Conservation (phyloP, 37 sponge, comb jelly and placozoan species). For the Cladorhizidae sp. region DNA sequence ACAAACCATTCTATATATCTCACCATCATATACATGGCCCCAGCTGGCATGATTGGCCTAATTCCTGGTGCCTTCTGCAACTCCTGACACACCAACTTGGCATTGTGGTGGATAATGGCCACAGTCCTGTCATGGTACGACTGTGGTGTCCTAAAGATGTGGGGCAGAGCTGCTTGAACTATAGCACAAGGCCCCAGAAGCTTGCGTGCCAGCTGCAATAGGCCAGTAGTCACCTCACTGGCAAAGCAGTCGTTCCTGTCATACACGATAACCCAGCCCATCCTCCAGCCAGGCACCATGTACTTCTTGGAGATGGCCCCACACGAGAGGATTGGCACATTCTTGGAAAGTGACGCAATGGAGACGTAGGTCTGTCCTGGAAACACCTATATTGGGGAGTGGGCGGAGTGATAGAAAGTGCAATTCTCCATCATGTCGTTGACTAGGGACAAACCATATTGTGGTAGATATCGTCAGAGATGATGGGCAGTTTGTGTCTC, state of each 20-base stretch:
- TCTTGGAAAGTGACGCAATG: constrained; percentile 48
- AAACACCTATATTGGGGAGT: neutral
- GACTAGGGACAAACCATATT: constrained; percentile 56
- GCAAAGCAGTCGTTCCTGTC: constrained; percentile 57
- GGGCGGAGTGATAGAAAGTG: neutral
- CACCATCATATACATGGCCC: constrained; percentile 97
- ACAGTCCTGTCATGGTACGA: constrained; percentile 48
- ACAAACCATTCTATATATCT: neutral
- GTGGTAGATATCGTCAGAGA: constrained; percentile 91
- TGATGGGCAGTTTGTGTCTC: constrained; percentile 73
- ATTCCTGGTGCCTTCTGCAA: constrained; percentile 56
- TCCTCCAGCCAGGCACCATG: constrained; percentile 95
- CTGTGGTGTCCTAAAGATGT: constrained; percentile 63
- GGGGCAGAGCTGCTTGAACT: constrained; percentile 83
- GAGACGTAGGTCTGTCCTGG: constrained; percentile 15
- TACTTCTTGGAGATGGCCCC: constrained; percentile 78
- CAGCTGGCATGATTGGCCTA: constrained; percentile 80
- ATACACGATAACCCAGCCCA: constrained; percentile 89
- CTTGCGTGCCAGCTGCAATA: constrained; percentile 53
- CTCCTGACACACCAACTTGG: constrained; percentile 33
- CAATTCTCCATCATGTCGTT: neutral
- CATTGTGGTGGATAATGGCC: constrained; percentile 43
- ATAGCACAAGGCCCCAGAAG: constrained; percentile 80
- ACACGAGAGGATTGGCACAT: constrained; percentile 86
- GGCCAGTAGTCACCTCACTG: constrained; percentile 44